Evolutionary conservation across 2,797 vertebrate genomes (phyloP).

Genomic region (Trachurus trachurus): DNA sequence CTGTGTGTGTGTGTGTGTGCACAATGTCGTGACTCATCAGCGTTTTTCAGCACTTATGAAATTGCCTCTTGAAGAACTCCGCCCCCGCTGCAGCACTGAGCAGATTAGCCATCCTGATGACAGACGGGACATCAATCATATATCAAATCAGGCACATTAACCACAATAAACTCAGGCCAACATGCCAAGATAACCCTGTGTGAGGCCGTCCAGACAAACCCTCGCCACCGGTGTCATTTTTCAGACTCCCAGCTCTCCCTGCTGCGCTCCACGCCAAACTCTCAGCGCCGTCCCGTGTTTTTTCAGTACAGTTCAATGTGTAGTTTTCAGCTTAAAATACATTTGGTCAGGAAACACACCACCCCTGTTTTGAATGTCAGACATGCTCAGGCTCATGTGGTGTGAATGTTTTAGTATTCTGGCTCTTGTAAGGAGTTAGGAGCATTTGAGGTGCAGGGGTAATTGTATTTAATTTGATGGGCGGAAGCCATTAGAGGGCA

Average conservation of each 20-base stretch:
- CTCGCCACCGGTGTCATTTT: constrained; percentile 41
- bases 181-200: constrained; percentile 28
- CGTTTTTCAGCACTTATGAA: constrained; percentile 16
- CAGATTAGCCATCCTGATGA: constrained; percentile 38
- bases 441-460: constrained; percentile 61
- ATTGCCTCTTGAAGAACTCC: constrained; percentile 7
- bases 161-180: constrained; percentile 2
- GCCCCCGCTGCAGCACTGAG: background rate
- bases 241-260: constrained; percentile 15
- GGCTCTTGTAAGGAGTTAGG: constrained; percentile 31
- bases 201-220: constrained; percentile 53
- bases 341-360: constrained; percentile 13
- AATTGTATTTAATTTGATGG: constrained; percentile 78
- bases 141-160: constrained; percentile 39
- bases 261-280: background rate
- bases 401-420: constrained; percentile 59
- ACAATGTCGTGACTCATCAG: background rate
- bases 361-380: constrained; percentile 39
- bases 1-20: constrained; percentile 8
- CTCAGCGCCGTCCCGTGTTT: background rate
- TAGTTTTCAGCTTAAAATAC: constrained; percentile 30
- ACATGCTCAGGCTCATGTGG: constrained; percentile 11
- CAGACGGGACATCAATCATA: constrained; percentile 15
- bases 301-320: constrained; percentile 14
- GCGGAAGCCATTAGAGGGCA: constrained; percentile 66